These are phyloP conservation scores for Ganaspis brasiliensis DNA, from an alignment of 2,888 invertebrate species.

Conservation along the genomic window DNA sequence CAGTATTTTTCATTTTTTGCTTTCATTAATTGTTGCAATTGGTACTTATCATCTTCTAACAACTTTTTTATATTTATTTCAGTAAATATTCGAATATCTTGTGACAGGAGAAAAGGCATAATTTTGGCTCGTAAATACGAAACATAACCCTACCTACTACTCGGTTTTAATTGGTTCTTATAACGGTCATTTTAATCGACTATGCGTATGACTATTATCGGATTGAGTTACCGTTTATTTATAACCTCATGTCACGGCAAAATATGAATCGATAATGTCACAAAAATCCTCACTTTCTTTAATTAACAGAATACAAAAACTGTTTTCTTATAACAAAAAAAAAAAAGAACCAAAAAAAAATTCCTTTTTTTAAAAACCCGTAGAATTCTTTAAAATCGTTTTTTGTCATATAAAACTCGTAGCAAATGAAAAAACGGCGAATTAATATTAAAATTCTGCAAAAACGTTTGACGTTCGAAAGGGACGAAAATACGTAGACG, in stretches of 20 bases:
- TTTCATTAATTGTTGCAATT: too few relatives aligned
- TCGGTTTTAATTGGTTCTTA: slow-evolving; percentile 71
- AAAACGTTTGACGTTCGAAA: slow-evolving; percentile 32
- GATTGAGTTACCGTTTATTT: slow-evolving; percentile 70
- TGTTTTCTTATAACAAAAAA: too few relatives aligned
- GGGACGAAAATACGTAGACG: slow-evolving; percentile 56
- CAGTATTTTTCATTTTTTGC: too few relatives aligned
- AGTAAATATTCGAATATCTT: background rate
- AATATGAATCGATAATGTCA: slow-evolving; percentile 37
- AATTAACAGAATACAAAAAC: too few relatives aligned
- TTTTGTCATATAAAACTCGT: too few relatives aligned
- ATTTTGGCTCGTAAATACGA: slow-evolving; percentile 73
- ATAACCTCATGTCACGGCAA: slow-evolving; percentile 62
- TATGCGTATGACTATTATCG: slow-evolving; percentile 67
- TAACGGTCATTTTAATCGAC: slow-evolving; percentile 70
- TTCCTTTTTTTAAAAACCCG: too few relatives aligned
- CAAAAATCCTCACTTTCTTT: slow-evolving; percentile 2
- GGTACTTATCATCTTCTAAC: too few relatives aligned
- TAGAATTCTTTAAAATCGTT: too few relatives aligned
- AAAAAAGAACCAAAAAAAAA: too few relatives aligned
- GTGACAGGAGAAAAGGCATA: slow-evolving; percentile 58
- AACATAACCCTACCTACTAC: slow-evolving; percentile 67
- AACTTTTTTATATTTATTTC: too few relatives aligned
- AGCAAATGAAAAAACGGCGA: too few relatives aligned
- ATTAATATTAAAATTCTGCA: too few relatives aligned